Percentiles rank a stretch among this genome's conserved stretches.
Conservation (phyloP, 2,888 invertebrate species). For the Siphonodentalium dalli region DNA sequence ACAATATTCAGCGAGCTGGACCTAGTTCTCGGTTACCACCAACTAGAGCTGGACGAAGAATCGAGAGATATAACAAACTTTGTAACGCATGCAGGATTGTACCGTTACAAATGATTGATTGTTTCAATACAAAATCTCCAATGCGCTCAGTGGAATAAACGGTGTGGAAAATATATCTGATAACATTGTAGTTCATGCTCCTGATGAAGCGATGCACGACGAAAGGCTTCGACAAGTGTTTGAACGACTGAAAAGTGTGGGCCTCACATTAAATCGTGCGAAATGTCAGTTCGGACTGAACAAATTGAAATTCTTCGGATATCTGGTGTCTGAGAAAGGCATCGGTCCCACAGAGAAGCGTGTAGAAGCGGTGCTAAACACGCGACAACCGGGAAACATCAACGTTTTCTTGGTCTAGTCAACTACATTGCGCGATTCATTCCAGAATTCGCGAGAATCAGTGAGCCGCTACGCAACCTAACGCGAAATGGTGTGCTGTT, state of each 20-base stretch:
- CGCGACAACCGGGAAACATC: slow-evolving; percentile 9
- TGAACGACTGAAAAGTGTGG: neutral
- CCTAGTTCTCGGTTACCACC: slow-evolving; percentile 11
- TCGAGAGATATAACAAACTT: slow-evolving; percentile 4
- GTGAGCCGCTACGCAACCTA: slow-evolving; percentile 12
- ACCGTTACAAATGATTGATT: slow-evolving; percentile 1
- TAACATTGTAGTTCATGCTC: slow-evolving; percentile 11
- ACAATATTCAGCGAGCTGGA: slow-evolving; percentile 20
- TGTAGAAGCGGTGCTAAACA: slow-evolving; percentile 7
- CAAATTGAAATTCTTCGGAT: slow-evolving; percentile 15
- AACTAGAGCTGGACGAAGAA: neutral
- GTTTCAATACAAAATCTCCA: neutral
- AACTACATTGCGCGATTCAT: slow-evolving; percentile 18
- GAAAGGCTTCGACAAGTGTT: slow-evolving; percentile 1
- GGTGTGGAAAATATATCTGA: slow-evolving; percentile 17
- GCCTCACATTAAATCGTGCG: slow-evolving; percentile 12
- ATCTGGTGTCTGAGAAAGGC: slow-evolving; percentile 10
- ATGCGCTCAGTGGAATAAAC: neutral
- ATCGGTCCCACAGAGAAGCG: slow-evolving; percentile 11
- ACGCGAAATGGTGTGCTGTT: neutral
- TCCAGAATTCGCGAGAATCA: slow-evolving; percentile 13
- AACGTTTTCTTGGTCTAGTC: slow-evolving; percentile 14
- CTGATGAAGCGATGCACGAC: slow-evolving; percentile 2
- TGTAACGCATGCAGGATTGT: slow-evolving; percentile 6
- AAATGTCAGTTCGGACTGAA: slow-evolving; percentile 20